These are phyloP conservation scores for Caenorhabditis sp. DNA, from an alignment of 2,888 invertebrate species.

Conservation along the genomic window DNA sequence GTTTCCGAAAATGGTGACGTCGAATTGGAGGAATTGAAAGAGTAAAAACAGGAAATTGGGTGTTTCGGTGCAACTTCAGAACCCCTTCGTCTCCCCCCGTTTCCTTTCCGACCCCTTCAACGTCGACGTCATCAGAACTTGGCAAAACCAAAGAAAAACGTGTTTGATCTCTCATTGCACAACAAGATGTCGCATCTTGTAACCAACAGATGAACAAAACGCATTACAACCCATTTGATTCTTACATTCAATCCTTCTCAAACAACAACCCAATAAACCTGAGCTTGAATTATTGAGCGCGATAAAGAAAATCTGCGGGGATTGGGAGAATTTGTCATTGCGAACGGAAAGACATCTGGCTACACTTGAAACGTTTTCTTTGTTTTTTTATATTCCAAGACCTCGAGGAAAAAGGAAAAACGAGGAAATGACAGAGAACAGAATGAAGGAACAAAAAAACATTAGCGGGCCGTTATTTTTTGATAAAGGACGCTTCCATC, in stretches of 20 bases:
- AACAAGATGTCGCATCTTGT: conserved; percentile 27
- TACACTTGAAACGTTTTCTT: conserved; percentile 51
- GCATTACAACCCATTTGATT: conserved; percentile 41
- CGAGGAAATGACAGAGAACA: background rate
- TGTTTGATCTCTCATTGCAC: conserved; percentile 32
- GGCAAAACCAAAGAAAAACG: conserved; percentile 1
- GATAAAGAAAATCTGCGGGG: conserved; percentile 11
- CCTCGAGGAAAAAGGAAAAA: background rate
- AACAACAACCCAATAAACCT: conserved; percentile 52
- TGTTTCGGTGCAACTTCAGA: conserved; percentile 26
- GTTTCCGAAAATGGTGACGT: conserved; percentile 21
- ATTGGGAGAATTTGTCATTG: conserved; percentile 21
- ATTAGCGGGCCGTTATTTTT: conserved; percentile 26
- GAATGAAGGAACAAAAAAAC: background rate
- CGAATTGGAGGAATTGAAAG: conserved; percentile 26
- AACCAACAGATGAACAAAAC: conserved; percentile 25
- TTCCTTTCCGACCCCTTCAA: background rate
- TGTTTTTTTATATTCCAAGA: background rate
- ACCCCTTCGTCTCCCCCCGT: conserved; percentile 6
- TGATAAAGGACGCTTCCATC: conserved; percentile 17
- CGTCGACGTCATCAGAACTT: conserved; percentile 20
- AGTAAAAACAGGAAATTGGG: conserved; percentile 54
- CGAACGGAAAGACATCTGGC: conserved; percentile 46
- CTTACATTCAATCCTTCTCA: background rate
- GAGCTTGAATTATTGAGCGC: conserved; percentile 46